A percentile compares a stretch with the other conserved stretches of the same genome.
Evolutionary conservation across 2,113 vertebrate genomes (phyloP).

Genomic region (Dolichallabes microphthalmus): DNA sequence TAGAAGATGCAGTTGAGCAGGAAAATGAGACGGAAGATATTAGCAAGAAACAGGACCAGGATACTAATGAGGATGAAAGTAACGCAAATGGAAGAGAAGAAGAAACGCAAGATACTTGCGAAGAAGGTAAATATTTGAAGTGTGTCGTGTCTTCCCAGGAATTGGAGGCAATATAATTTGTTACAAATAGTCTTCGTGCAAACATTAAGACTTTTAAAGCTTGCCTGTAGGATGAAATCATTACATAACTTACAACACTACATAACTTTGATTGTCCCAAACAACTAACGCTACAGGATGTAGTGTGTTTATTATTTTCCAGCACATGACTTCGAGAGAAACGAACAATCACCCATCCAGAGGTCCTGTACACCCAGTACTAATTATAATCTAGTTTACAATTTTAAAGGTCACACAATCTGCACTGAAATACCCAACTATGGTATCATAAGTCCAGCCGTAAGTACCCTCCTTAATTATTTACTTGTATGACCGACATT

Average conservation of each 20-base stretch:
- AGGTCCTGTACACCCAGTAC: conserved; percentile 24
- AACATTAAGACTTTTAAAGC: no score
- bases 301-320: not conserved
- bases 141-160: not conserved
- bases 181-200: not conserved
- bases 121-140: not conserved
- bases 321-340: conserved; percentile 11
- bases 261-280: not conserved
- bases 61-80: not conserved
- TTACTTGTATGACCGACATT: not conserved
- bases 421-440: conserved; percentile 62
- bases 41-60: not conserved
- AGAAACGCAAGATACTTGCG: not conserved
- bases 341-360: not conserved
- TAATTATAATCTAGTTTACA: conserved; percentile 32
- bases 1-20: not conserved
- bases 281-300: not conserved
- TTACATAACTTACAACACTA: no score
- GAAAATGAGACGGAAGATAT: not conserved
- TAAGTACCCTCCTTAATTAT: conserved; percentile 52
- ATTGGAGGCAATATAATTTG: not conserved
- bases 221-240: not conserved
- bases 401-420: conserved; percentile 64
- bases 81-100: not conserved
- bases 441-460: conserved; percentile 67